Conservation (phyloP, 2,797 vertebrate species). For the Bufotes viridis region DNA sequence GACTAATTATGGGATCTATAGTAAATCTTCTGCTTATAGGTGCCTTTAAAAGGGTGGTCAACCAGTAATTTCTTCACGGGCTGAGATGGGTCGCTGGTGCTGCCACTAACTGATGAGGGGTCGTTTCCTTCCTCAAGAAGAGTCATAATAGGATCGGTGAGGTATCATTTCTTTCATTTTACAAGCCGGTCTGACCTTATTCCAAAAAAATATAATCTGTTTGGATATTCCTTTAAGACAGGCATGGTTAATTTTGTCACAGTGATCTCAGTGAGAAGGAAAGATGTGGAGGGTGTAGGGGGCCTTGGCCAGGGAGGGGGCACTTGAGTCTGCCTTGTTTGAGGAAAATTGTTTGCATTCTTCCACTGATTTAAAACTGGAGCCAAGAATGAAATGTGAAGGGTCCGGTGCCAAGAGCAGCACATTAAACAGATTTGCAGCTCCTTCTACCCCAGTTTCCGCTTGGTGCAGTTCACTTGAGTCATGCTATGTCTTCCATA, state of each 20-base stretch:
- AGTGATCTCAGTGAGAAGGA: not conserved
- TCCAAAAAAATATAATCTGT: no score
- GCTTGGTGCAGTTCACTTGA: not conserved
- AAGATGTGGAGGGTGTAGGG: not conserved
- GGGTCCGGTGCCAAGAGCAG: conserved; percentile 30
- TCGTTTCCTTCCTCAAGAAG: no score
- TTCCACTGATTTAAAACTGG: conserved; percentile 32
- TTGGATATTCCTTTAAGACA: not conserved
- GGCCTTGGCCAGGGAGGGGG: not conserved
- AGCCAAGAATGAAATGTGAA: conserved; percentile 34
- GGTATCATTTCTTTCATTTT: no score
- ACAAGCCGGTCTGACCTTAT: no score
- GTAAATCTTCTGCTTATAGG: not conserved
- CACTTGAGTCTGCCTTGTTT: conserved; percentile 16
- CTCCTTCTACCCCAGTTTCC: conserved; percentile 12
- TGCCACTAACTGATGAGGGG: no score
- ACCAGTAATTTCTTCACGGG: no score
- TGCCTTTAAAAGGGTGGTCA: no score
- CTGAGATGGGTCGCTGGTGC: no score
- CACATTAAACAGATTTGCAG: conserved; percentile 46
- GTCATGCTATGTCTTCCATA: conserved; percentile 33
- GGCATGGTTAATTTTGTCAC: not conserved
- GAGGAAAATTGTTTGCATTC: conserved; percentile 56
- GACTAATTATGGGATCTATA: not conserved
- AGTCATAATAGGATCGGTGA: no score